Evolutionary conservation across 2,888 invertebrate genomes (phyloP).

Genomic region (Andrena trimmerana): DNA sequence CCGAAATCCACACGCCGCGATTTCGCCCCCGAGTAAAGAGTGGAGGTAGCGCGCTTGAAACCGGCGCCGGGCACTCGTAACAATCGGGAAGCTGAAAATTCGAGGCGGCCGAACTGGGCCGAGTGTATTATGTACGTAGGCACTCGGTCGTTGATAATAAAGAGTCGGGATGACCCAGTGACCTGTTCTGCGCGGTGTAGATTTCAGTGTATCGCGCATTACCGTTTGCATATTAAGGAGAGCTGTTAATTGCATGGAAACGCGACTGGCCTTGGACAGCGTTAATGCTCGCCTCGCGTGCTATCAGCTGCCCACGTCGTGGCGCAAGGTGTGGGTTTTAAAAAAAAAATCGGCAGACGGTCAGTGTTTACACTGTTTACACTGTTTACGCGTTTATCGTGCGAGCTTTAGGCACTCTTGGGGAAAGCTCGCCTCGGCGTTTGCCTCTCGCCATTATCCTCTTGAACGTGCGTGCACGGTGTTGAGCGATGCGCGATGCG

Average conservation of each 20-base stretch:
- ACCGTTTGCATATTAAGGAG: neutral
- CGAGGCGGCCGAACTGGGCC: neutral
- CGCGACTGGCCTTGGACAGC: too few species aligned
- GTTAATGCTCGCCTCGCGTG: too few species aligned
- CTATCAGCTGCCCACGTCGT: neutral
- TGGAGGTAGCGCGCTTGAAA: too few species aligned
- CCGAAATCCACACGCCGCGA: conserved; percentile 20
- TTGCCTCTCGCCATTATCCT: conserved; percentile 50
- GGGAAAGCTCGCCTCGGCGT: conserved; percentile 16
- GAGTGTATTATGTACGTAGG: neutral
- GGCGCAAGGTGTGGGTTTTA: neutral
- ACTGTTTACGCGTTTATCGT: conserved; percentile 38
- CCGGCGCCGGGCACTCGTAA: too few species aligned
- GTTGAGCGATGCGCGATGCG: conserved; percentile 25
- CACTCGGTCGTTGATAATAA: neutral
- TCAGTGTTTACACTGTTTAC: conserved; percentile 4
- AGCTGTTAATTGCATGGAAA: too few species aligned
- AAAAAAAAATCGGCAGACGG: conserved; percentile 39
- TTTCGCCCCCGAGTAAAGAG: neutral
- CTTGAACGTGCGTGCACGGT: conserved; percentile 18
- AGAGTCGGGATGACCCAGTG: neutral
- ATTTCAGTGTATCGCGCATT: too few species aligned
- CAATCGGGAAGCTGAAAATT: neutral
- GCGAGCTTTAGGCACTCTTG: conserved; percentile 8
- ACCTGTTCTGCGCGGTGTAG: neutral